phyloP scores from a whole-genome alignment of 2,888 invertebrate species.

The Ormyrus thymus region DNA sequence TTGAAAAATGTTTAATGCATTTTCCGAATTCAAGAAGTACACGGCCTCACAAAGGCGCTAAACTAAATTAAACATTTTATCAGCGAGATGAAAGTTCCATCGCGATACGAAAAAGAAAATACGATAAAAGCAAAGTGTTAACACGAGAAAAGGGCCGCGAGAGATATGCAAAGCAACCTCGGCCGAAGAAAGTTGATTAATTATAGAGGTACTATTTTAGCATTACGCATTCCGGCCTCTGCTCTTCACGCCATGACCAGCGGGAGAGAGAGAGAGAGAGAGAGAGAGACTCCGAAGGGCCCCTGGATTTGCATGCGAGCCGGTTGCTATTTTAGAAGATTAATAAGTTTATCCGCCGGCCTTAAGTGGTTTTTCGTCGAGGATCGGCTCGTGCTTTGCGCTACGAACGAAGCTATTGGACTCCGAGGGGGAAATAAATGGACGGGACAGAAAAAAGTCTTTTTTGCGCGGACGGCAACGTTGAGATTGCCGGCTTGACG shows the following conservation, averaged over 20 bases:
- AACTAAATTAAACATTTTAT: too few species aligned
- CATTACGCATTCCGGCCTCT: constrained; percentile 12
- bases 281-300: neutral
- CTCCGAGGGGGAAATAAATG: neutral
- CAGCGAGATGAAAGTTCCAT: too few species aligned
- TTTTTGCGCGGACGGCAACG: too few species aligned
- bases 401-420: neutral
- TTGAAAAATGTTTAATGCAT: too few species aligned
- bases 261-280: neutral
- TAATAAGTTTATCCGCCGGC: constrained; percentile 46
- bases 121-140: neutral
- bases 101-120: neutral
- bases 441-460: neutral
- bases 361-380: constrained; percentile 34
- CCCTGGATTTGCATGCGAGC: constrained; percentile 33
- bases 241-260: neutral
- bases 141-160: neutral
- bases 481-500: too few species aligned
- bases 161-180: neutral
- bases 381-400: constrained; percentile 26
- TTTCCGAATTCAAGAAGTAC: too few species aligned
- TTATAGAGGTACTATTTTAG: constrained; percentile 38
- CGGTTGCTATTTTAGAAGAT: constrained; percentile 46
- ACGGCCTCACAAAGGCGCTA: too few species aligned
- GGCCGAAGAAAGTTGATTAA: constrained; percentile 52